Evolutionary conservation across 35 echinoderm and acorn worm genomes (phyloP).

Genomic region (Eucidaris tribuloides): DNA sequence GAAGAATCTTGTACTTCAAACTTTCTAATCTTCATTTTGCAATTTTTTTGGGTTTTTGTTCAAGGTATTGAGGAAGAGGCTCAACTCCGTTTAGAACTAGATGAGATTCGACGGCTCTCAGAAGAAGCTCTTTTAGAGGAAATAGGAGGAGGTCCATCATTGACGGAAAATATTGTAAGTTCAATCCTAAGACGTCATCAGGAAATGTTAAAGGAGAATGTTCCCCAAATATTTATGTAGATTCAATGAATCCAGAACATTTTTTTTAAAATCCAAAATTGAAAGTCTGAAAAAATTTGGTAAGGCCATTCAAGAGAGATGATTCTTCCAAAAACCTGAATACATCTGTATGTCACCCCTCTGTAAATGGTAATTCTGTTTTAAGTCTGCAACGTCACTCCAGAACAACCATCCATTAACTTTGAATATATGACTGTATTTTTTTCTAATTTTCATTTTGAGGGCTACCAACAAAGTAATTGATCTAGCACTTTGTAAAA

Average conservation of each 20-base stretch:
- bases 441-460: too few relatives aligned
- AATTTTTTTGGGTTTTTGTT: not conserved
- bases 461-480: too few relatives aligned
- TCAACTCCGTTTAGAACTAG: slow-evolving; percentile 32
- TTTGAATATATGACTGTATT: too few relatives aligned
- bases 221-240: too few relatives aligned
- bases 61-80: slow-evolving; percentile 23
- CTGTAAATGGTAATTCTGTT: too few relatives aligned
- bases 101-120: slow-evolving; percentile 33
- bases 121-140: slow-evolving; percentile 8
- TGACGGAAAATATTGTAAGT: slow-evolving; percentile 35
- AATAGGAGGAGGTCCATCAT: not conserved
- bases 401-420: too few relatives aligned
- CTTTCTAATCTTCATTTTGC: not conserved
- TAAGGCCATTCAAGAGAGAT: too few relatives aligned
- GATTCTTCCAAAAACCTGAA: not conserved
- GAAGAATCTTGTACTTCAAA: not conserved
- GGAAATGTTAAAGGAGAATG: not conserved
- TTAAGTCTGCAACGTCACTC: too few relatives aligned
- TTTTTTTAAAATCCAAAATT: not conserved
- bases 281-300: not conserved
- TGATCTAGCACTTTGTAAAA: too few relatives aligned
- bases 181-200: too few relatives aligned
- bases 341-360: not conserved
- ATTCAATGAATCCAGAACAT: too few relatives aligned